Conservation (phyloP, 1,140 invertebrate genomes). For the Drosophila ficusphila region DNA sequence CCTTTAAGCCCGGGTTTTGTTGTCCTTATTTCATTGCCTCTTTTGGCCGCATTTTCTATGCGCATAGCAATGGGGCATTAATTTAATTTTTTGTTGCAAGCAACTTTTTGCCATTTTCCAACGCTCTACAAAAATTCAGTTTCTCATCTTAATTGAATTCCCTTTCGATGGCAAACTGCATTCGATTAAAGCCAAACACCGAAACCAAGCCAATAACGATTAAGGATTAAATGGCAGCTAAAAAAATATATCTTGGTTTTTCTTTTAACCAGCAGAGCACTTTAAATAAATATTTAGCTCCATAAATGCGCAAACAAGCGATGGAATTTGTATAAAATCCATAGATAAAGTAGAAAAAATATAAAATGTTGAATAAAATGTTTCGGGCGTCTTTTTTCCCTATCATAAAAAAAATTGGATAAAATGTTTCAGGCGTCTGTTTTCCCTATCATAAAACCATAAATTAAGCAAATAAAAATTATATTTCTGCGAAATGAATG, state of each 20-base stretch:
- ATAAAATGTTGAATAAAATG: background rate
- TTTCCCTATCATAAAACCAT: too few species aligned
- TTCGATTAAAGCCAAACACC: constrained; percentile 1
- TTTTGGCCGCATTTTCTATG: constrained; percentile 32
- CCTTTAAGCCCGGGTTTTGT: background rate
- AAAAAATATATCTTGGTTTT: background rate
- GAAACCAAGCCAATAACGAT: background rate
- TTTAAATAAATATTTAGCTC: constrained; percentile 1
- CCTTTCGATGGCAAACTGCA: constrained; percentile 8
- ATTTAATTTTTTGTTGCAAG: constrained; percentile 61
- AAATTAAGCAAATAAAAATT: too few species aligned
- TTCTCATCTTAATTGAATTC: constrained; percentile 17
- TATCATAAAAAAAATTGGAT: too few species aligned
- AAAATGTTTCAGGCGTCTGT: too few species aligned
- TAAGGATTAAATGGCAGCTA: background rate
- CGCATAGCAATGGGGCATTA: constrained; percentile 53
- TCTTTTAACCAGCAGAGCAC: too few species aligned
- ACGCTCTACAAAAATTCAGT: constrained; percentile 5
- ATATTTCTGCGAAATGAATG: too few species aligned
- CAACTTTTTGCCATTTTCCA: constrained; percentile 21
- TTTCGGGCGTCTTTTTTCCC: too few species aligned
- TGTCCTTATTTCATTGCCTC: constrained; percentile 29
- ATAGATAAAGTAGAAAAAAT: background rate
- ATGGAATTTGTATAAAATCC: background rate
- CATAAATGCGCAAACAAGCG: background rate